phyloP scores from a whole-genome alignment of 2,888 invertebrate species.

The Rotaria sp. region DNA sequence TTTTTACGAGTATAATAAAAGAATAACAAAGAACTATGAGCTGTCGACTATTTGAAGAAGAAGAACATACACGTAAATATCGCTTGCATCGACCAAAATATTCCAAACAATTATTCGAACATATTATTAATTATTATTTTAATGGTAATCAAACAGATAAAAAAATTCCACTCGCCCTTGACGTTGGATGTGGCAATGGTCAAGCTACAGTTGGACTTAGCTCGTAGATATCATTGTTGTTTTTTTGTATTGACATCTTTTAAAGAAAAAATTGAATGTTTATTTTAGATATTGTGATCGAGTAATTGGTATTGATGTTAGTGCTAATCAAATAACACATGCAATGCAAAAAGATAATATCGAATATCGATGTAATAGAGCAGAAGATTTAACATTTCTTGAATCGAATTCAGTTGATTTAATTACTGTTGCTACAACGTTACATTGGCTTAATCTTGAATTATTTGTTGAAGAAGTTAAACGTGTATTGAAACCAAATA shows the following conservation, averaged over 20 bases:
- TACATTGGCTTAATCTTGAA: slow-evolving; percentile 25
- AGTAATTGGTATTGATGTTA: slow-evolving; percentile 9
- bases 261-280: neutral
- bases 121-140: neutral
- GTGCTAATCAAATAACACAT: neutral
- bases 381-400: neutral
- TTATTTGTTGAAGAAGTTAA: neutral
- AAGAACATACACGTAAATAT: neutral
- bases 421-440: neutral
- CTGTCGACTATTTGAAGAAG: neutral
- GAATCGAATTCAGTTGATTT: neutral
- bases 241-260: neutral
- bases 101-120: neutral
- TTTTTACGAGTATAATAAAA: neutral
- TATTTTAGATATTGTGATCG: neutral
- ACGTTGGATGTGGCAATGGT: neutral
- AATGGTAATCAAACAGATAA: neutral
- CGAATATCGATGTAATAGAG: neutral
- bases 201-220: neutral
- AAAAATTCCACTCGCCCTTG: neutral
- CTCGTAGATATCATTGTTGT: neutral
- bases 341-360: neutral
- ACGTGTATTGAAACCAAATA: slow-evolving; percentile 15
- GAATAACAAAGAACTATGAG: neutral
- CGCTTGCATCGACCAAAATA: neutral